Base-by-base conservation (phyloP, 2,888 invertebrate species). In the Drosophila multiciliata region DNA sequence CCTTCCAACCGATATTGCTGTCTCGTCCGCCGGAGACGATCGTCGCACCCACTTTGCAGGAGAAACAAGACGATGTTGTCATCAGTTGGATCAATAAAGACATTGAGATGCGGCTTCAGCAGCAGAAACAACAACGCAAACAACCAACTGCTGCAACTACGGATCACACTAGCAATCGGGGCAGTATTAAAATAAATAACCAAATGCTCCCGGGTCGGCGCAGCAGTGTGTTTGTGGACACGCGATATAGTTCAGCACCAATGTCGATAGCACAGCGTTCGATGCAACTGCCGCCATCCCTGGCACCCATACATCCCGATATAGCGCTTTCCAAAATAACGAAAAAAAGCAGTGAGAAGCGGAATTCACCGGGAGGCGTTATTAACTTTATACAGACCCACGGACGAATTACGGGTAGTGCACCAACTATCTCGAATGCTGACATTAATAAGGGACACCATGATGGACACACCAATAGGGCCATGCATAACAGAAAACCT, bases 301-400 rank as follows among this genome's bases (percentile, higher is more conserved):
- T 85, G 36, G 57, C 78, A 26, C 64, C 80, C 4, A 20, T 74
- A 9, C 66, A 69, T 45, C 54, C 75, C 1, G 78, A 87, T 2
- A 26, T 79, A 15, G 26, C 74, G 0, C 20, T 68, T 29, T 48
- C 74, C 2, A 80, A 76, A 29, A 54, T 60, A 15, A 7, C 53
- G 8, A 78, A 65, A 53, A 67, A 29, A 48, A 66, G 20, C 15
- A 57, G 59, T n/a, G 82, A 73, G 33, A 85, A 72, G 62, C 90
- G 78, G 68, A 75, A 62, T 49, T 84, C 81, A 38, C 82, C 79
- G 36, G 82, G 83, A 4, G 89, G 91, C 17, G 91, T 90, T 5
- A 87, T 90, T 4, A 90, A 91, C 55, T 90, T 91, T 35, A 90
- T 87, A 61, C 90, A 87, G 35, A 87, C 86, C 0, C 86, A 87